Base-by-base conservation (phyloP, 2,797 vertebrate genomes). In the Remorina albescens region DNA sequence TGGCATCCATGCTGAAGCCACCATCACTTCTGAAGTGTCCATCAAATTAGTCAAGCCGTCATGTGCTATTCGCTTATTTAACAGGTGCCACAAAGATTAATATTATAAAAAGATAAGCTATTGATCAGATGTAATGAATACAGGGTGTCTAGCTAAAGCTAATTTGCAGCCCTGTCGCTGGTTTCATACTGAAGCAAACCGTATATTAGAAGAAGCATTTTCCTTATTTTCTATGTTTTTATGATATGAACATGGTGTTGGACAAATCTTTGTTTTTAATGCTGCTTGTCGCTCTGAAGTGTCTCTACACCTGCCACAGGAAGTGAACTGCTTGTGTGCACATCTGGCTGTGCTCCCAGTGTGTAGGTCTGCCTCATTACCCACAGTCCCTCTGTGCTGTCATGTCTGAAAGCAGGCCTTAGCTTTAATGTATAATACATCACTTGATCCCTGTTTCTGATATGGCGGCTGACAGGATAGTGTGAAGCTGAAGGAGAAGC, bases 361-460 rank as follows among this genome's bases (percentile, higher is more conserved):
- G 81, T 89, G 83, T 77, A 62, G 80, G 78, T 81, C 84, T 82
- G 91, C 89, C 86, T 93, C 92, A 92, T 93, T 93, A 93, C 91
- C 91, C 90, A 91, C 86, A 50, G 89, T 91, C 91, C 88, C 92
- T 84, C 87, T 89, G 91, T 88, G 90, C 91, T 91, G 91, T 86
- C 90, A 86, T 86, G 86, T 92, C 88, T 92, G 90, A 86, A 85
- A 90, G 88, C 86, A 80, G 88, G 82, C 88, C 87, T 86, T 80
- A 72, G 74, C 90, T 93, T 93, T 94, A 81, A 93, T 93, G 91
- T 93, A 92, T 94, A 89, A 94, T 93, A 90, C 88, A 94, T 93
- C 88, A 92, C 87, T 91, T 68, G 85, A 79, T 88, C 71, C 78
- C 87, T 74, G 79, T 78, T 85, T 90, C 86, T 88, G 89, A 91